phyloP scores from a whole-genome alignment of 2,797 vertebrate genomes.

The Phyllotis vaccarum region DNA sequence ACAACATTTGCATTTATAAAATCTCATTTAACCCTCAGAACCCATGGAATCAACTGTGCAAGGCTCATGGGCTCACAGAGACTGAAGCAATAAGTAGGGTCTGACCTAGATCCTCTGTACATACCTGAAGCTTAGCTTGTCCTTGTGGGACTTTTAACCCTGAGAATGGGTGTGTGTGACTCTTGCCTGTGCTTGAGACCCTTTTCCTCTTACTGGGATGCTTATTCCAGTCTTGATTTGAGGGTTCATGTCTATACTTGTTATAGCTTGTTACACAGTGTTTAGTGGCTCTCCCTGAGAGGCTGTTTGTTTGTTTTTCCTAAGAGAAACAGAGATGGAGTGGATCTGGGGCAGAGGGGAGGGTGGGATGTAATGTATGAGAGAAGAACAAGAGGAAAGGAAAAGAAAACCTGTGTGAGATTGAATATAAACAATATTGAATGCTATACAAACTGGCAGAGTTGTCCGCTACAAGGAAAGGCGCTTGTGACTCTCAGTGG shows the following conservation, averaged over 20 bases:
- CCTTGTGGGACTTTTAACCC: background rate
- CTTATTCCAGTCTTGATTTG: background rate
- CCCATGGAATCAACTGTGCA: background rate
- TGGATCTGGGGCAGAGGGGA: background rate
- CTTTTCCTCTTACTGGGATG: background rate
- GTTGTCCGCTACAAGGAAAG: background rate
- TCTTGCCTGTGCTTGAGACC: background rate
- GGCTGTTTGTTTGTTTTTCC: background rate
- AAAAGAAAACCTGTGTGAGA: background rate
- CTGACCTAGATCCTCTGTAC: background rate
- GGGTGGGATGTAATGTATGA: background rate
- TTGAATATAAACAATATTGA: background rate
- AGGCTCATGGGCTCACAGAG: background rate
- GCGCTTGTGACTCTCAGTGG: background rate
- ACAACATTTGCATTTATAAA: constrained; percentile 12
- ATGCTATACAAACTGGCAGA: background rate
- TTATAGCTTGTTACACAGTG: background rate
- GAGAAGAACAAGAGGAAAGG: background rate
- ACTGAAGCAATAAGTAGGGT: background rate
- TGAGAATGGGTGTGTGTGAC: background rate
- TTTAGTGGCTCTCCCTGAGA: background rate
- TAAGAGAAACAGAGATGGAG: background rate
- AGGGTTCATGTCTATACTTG: background rate
- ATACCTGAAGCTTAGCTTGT: background rate
- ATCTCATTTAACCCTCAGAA: constrained; percentile 12